A percentile compares a stretch with the other conserved stretches of the same genome.
Evolutionary conservation across 2,888 invertebrate genomes (phyloP).

Genomic region (Axea sp.): DNA sequence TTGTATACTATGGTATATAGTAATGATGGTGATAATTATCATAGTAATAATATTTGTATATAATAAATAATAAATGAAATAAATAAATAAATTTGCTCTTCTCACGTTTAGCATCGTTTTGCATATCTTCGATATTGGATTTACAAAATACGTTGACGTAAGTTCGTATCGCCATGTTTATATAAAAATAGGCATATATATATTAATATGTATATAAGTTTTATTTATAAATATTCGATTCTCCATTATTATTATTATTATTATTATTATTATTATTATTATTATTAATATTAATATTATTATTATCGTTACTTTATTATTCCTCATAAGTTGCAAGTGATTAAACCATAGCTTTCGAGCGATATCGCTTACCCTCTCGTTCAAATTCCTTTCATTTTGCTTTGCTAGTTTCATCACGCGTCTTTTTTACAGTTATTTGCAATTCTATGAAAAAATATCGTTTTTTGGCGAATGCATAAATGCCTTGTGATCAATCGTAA

Average conservation of each 20-base stretch:
- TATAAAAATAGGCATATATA: conserved; percentile 67
- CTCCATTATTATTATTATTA: conserved; percentile 21
- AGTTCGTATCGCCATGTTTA: conserved; percentile 65
- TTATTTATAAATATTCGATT: conserved; percentile 67
- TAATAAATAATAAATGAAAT: conserved; percentile 78
- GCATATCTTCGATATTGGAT: conserved; percentile 71
- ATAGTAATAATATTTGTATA: conserved; percentile 66
- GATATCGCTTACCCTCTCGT: conserved; percentile 24
- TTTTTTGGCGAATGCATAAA: conserved; percentile 40
- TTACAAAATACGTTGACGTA: conserved; percentile 64
- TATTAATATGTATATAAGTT: conserved; percentile 62
- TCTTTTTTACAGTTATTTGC: conserved; percentile 37
- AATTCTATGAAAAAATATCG: conserved; percentile 38
- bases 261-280: conserved; percentile 23
- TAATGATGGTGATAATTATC: conserved; percentile 65
- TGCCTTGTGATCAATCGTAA: conserved; percentile 25
- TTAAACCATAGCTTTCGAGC: conserved; percentile 31
- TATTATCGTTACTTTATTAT: conserved; percentile 20
- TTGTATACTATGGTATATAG: conserved; percentile 70
- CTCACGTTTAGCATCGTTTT: conserved; percentile 74
- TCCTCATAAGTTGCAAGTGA: conserved; percentile 27
- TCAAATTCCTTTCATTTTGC: conserved; percentile 30
- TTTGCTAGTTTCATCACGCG: conserved; percentile 28
- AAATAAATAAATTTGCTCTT: conserved; percentile 78
- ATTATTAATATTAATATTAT: conserved; percentile 12